Evolutionary conservation across 2,888 invertebrate species (phyloP).

Genomic region (Choristoneura rosaceana): DNA sequence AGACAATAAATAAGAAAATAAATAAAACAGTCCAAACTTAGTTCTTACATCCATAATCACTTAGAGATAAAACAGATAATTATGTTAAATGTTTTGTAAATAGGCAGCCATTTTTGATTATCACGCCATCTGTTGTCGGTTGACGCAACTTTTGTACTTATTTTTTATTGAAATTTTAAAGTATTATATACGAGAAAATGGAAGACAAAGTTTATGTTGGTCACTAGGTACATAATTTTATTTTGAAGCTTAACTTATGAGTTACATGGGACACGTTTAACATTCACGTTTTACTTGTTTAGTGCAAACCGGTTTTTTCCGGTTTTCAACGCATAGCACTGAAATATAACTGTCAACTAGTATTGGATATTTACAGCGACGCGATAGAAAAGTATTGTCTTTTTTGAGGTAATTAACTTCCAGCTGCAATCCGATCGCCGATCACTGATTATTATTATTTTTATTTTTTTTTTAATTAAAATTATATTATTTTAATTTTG

Average conservation of each 20-base stretch:
- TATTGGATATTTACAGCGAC: too few relatives aligned
- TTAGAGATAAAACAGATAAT: conserved; percentile 46
- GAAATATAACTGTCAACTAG: too few relatives aligned
- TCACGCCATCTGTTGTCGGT: conserved; percentile 39
- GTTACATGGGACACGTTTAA: not conserved
- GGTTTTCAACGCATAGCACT: too few relatives aligned
- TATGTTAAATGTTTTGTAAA: conserved; percentile 42
- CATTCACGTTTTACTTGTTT: too few relatives aligned
- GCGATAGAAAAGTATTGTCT: too few relatives aligned
- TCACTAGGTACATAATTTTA: conserved; percentile 29
- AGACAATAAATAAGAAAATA: conserved; percentile 76
- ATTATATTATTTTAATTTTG: too few relatives aligned
- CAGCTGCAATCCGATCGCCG: too few relatives aligned
- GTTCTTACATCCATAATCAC: conserved; percentile 52
- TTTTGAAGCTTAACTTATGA: not conserved
- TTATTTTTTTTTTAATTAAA: too few relatives aligned
- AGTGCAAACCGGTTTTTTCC: too few relatives aligned
- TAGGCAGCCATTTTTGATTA: conserved; percentile 43
- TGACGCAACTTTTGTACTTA: conserved; percentile 53
- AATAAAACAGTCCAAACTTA: conserved; percentile 73
- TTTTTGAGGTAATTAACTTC: too few relatives aligned
- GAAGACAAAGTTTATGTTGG: conserved; percentile 54
- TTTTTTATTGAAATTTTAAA: conserved; percentile 45
- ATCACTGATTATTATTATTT: too few relatives aligned
- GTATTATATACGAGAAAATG: conserved; percentile 50